These are phyloP conservation scores for Gobionotothen gibberifrons DNA, from an alignment of 2,797 vertebrate species.

Conservation along the genomic window DNA sequence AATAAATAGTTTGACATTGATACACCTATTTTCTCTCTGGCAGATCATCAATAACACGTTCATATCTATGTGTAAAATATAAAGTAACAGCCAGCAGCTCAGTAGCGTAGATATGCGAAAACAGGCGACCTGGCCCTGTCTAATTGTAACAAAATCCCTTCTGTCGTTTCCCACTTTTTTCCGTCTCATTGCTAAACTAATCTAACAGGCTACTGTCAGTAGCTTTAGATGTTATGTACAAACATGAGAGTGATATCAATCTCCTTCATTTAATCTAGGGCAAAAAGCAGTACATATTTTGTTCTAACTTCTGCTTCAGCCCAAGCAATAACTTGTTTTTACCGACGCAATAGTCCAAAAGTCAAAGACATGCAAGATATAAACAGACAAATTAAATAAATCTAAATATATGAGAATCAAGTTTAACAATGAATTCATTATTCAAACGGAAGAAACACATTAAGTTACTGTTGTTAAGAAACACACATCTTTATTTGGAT, in stretches of 20 bases:
- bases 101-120: not conserved
- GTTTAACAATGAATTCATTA: not conserved
- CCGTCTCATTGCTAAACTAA: not conserved
- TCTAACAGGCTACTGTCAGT: not conserved
- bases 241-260: not conserved
- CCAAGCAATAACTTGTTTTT: not conserved
- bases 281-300: not conserved
- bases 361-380: not conserved
- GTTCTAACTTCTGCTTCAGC: not conserved
- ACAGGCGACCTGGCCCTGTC: too few species aligned
- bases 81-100: not conserved
- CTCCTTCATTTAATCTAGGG: too few species aligned
- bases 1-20: too few species aligned
- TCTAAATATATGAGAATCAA: not conserved
- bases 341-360: not conserved
- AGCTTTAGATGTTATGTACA: not conserved
- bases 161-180: not conserved
- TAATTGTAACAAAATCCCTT: not conserved
- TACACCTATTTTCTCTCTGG: too few species aligned
- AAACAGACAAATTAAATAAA: not conserved
- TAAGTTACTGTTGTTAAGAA: not conserved
- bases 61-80: too few species aligned
- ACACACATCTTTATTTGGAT: not conserved
- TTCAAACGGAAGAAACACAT: not conserved
- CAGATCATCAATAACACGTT: too few species aligned